Conservation (phyloP, 2,797 vertebrate genomes). For the Helostoma temminkii region DNA sequence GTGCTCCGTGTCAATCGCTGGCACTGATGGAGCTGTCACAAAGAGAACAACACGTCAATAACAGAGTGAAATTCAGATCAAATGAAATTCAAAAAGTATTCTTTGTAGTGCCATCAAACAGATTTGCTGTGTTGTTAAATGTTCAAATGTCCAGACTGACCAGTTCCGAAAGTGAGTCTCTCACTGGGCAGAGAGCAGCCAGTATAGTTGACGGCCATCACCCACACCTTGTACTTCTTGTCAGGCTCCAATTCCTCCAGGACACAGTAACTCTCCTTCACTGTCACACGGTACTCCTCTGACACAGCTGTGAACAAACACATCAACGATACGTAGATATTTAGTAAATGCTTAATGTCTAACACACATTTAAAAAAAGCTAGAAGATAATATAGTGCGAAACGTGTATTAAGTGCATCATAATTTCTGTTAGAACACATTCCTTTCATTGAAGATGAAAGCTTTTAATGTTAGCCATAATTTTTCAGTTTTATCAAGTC, state of each 20-base stretch:
- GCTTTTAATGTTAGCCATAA: too few relatives aligned
- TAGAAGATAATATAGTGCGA: background rate
- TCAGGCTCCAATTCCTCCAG: slow-evolving; percentile 96
- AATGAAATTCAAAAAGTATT: background rate
- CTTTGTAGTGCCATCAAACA: background rate
- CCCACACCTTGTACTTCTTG: slow-evolving; percentile 93
- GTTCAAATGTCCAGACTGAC: slow-evolving; percentile 81
- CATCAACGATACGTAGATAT: background rate
- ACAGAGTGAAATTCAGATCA: background rate
- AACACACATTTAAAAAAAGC: background rate
- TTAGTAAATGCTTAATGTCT: background rate
- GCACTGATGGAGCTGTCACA: slow-evolving; percentile 89
- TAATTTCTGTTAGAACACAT: too few relatives aligned
- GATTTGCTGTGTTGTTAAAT: background rate
- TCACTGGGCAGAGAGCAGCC: slow-evolving; percentile 96
- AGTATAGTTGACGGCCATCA: slow-evolving; percentile 96
- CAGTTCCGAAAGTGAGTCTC: slow-evolving; percentile 91
- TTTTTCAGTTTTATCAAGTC: background rate
- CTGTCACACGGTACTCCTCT: slow-evolving; percentile 96
- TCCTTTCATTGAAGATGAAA: too few relatives aligned
- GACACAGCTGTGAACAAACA: slow-evolving; percentile 83
- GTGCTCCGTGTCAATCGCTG: slow-evolving; percentile 87
- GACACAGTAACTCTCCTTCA: slow-evolving; percentile 96
- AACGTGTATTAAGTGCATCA: background rate
- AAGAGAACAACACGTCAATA: slow-evolving; percentile 7